phyloP scores from a whole-genome alignment of 2,797 vertebrate genomes.

The Characodon lateralis region DNA sequence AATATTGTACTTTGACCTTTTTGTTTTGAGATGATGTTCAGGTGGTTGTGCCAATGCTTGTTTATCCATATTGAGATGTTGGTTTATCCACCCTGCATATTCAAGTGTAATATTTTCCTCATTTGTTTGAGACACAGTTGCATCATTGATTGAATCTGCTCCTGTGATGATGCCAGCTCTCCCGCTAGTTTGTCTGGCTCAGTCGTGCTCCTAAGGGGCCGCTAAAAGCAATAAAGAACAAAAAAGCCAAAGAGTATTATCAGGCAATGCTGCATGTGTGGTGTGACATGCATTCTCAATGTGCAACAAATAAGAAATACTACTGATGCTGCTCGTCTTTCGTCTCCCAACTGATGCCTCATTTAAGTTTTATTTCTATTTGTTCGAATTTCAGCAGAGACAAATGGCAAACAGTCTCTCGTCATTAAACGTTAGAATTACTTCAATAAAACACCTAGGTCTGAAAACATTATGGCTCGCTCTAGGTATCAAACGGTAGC shows the following conservation, averaged over 20 bases:
- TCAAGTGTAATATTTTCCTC: neutral
- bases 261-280: constrained; percentile 61
- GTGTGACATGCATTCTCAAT: constrained; percentile 79
- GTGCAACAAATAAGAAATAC: constrained; percentile 73
- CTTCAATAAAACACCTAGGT: constrained; percentile 56
- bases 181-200: constrained; percentile 54
- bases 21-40: neutral
- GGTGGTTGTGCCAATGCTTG: neutral
- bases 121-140: constrained; percentile 35
- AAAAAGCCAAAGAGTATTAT: constrained; percentile 70
- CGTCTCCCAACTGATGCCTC: constrained; percentile 47
- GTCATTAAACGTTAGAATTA: constrained; percentile 60
- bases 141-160: constrained; percentile 43
- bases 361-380: constrained; percentile 62
- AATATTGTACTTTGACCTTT: neutral
- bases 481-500: constrained; percentile 49
- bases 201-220: constrained; percentile 64
- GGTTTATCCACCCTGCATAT: neutral
- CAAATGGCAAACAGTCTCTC: constrained; percentile 40
- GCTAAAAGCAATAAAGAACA: constrained; percentile 75
- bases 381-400: constrained; percentile 56
- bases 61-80: neutral
- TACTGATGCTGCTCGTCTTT: constrained; percentile 43
- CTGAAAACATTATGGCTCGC: constrained; percentile 36
- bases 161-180: constrained; percentile 59